Conservation (phyloP, 1,140 invertebrate genomes). For the Bombus superbus region DNA sequence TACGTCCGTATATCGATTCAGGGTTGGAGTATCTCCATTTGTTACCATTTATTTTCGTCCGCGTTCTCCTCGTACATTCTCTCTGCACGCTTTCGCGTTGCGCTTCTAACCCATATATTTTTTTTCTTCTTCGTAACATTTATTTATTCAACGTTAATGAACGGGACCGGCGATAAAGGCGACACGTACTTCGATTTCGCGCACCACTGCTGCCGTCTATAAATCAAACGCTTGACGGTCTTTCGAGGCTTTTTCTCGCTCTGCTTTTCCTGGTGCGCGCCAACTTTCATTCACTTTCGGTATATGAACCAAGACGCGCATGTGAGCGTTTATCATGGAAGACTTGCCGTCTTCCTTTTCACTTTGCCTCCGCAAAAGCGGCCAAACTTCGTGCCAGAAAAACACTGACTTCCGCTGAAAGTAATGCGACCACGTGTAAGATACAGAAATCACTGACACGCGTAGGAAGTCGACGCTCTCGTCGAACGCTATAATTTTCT, state of each 20-base stretch:
- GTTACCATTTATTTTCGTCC: slow-evolving; percentile 15
- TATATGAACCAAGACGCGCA: slow-evolving; percentile 25
- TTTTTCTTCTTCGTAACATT: neutral
- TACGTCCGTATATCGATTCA: slow-evolving; percentile 19
- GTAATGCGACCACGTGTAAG: slow-evolving; percentile 10
- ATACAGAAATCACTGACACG: slow-evolving; percentile 4
- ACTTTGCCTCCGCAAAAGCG: slow-evolving; percentile 18
- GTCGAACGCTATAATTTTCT: neutral
- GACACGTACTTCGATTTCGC: slow-evolving; percentile 37
- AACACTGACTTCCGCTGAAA: slow-evolving; percentile 15
- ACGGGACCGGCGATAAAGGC: slow-evolving; percentile 25
- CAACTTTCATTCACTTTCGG: slow-evolving; percentile 48
- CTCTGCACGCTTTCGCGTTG: neutral
- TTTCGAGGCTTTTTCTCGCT: slow-evolving; percentile 32
- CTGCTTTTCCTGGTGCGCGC: slow-evolving; percentile 1
- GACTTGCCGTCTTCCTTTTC: slow-evolving; percentile 20
- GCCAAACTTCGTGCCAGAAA: slow-evolving; percentile 24
- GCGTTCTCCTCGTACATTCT: neutral
- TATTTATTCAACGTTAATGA: slow-evolving; percentile 36
- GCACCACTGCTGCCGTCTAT: slow-evolving; percentile 19
- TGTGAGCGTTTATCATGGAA: slow-evolving; percentile 29
- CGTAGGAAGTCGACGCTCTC: neutral
- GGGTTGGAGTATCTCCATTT: neutral
- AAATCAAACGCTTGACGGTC: slow-evolving; percentile 61
- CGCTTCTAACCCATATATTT: neutral